Evolutionary conservation across 2,888 invertebrate genomes (phyloP), one percentile per base, ranked within the genome.

Genomic region (Chaitophorus viminalis): DNA sequence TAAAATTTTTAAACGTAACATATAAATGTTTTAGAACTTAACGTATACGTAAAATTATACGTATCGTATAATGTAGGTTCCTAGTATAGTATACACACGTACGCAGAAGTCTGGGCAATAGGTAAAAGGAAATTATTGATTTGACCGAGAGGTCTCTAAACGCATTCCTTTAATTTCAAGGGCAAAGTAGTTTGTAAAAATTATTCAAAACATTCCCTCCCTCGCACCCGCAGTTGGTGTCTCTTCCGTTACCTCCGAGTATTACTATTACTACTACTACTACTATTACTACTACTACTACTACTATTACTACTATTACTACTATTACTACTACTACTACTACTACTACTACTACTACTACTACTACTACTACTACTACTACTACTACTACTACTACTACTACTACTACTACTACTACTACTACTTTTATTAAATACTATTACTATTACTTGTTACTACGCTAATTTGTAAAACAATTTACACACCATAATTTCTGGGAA

Each of bases 201-300:
- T 81, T 81, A 81, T 74, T 74, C 74, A 79, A 79, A 79, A 79
- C 79, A 79, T 79, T 65, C n/a, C 60, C 65, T 65, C 60, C 33
- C 74, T 17, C 36, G 36, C 74, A 8, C 74, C 6, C 74, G n/a
- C n/a, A 5, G 74, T 33, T 36, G 36, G 18, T 21, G 74, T 33
- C 36, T 36, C 18, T 68, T 68, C 68, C 60, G 60, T 60, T 25
- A 60, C 60, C 29, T 8, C 68, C 11, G 8, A 65, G n/a, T 68
- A n/a, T 29, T 29, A 29, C 68, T 29, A 68, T 11, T n/a, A 68
- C 68, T 76, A 76, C 39, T 29, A 29, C 31, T 21, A 31, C 31
- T 76, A 76, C 52, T 76, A 76, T 52, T 46, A 76, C 46, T 52
- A 76, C 46, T 76, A 76, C 31, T 76, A 76, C 77, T 77, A 77